Evolutionary conservation across 2,113 vertebrate species (phyloP), one percentile per base, ranked within the genome.

Genomic region (Bolborhynchus lineola): DNA sequence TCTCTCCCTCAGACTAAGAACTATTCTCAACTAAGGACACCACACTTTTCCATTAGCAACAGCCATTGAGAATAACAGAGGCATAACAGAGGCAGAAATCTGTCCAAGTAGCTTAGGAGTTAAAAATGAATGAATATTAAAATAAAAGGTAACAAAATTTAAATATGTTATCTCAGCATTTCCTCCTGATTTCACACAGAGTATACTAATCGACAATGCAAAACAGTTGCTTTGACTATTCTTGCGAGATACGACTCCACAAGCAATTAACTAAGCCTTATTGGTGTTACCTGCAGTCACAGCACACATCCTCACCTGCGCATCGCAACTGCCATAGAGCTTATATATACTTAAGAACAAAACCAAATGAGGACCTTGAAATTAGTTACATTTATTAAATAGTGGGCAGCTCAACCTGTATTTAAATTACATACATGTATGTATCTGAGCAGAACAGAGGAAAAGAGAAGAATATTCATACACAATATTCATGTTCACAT

Each of bases 211-310:
- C 42, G 25, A 42, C 20, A 50, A 33, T 50, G 50, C 41, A 71
- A 70, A 65, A 57, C 7, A 60, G 20, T 29, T 88, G 39, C 52
- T 88, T 79, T 81, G 76, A 26, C 53, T 86, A 3, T 6, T 26
- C 20, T n/a, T 62, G 59, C 1, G 7, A 63, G 42, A 33, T 65
- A 65, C 0, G 0, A 70, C 42, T 86, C 50, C 60, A 64, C 23
- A 50, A 71, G 33, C 39, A 75, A 42, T 50, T 60, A 83, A n/a
- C 13, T 4, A 35, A 17, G 53, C 11, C n/a, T 64, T 72, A 10
- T 0, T 50, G 68, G 16, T 55, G 68, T 86, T 78, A 90, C 46
- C 64, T 81, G 55, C 50, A 81, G 68, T 26, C 46, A 63, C 17
- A 5, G 3, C 47, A 81, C 80, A 62, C 18, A 33, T 16, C 29